Evolutionary conservation across 2,797 vertebrate genomes (phyloP).

Genomic region (Cossypha polioptera): DNA sequence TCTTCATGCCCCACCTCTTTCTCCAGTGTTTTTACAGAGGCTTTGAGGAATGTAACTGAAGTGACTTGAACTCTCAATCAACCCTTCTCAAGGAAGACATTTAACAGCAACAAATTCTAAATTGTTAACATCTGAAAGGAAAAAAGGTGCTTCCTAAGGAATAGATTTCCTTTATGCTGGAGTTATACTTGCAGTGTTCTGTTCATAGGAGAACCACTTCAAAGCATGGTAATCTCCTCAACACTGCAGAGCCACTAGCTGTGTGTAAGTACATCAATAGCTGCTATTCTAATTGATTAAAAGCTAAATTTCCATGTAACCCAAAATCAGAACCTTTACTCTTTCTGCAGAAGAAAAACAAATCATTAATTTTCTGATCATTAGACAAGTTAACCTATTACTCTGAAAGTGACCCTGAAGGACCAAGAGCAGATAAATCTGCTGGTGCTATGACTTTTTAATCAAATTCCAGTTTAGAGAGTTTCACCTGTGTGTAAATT

Average conservation of each 20-base stretch:
- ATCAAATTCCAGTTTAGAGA: not conserved
- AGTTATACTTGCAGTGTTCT: not conserved
- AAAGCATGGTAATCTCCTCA: not conserved
- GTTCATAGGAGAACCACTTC: not conserved
- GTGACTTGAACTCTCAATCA: not conserved
- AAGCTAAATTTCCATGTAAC: not conserved
- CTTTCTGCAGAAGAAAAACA: not conserved
- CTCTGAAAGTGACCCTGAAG: not conserved
- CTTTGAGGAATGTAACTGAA: not conserved
- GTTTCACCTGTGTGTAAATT: not conserved
- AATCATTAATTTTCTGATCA: not conserved
- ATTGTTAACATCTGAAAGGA: not conserved
- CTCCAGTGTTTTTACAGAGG: not conserved
- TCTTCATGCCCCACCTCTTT: not conserved
- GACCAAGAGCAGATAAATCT: not conserved
- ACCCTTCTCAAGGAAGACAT: not conserved
- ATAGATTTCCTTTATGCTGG: not conserved
- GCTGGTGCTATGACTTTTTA: not conserved
- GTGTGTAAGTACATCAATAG: not conserved
- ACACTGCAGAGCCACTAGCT: not conserved
- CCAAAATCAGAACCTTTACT: not conserved
- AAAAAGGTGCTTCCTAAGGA: not conserved
- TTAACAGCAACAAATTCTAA: not conserved
- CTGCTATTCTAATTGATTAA: not conserved
- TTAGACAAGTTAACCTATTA: not conserved